These are phyloP conservation scores for Gobius niger DNA, from an alignment of 2,113 vertebrate genomes.

Conservation along the genomic window DNA sequence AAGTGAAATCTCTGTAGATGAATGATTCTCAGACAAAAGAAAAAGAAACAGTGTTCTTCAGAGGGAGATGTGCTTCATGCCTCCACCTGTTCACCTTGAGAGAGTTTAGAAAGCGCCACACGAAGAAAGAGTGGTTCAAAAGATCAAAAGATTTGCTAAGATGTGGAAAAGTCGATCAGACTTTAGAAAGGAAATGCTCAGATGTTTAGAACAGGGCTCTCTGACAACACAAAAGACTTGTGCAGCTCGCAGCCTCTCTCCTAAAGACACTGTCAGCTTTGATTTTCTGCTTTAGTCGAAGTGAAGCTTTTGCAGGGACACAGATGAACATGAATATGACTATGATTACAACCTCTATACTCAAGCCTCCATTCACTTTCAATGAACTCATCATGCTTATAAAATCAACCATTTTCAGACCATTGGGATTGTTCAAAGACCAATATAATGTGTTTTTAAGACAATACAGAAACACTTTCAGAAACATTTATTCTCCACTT, in stretches of 20 bases:
- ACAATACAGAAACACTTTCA: no score
- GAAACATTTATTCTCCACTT: no score
- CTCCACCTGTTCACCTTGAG: conserved; percentile 27
- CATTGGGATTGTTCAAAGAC: no score
- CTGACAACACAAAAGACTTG: conserved; percentile 24
- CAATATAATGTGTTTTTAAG: no score
- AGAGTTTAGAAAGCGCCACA: conserved; percentile 19
- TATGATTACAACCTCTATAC: not conserved
- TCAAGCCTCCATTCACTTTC: no score
- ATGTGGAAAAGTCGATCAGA: conserved; percentile 45
- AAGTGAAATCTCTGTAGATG: not conserved
- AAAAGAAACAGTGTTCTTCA: not conserved
- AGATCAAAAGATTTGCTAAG: conserved; percentile 48
- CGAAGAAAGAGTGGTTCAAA: conserved; percentile 25
- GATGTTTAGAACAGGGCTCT: conserved; percentile 27
- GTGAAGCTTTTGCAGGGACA: conserved; percentile 21
- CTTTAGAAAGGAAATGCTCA: conserved; percentile 26
- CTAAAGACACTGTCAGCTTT: conserved; percentile 18
- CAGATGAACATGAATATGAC: conserved; percentile 21
- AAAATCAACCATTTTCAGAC: no score
- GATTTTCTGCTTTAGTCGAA: conserved; percentile 36
- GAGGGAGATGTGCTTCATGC: conserved; percentile 2
- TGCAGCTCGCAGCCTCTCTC: conserved; percentile 5
- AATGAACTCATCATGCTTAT: no score
- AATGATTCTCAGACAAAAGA: conserved; percentile 3